Evolutionary conservation across 2,797 vertebrate species (phyloP).

Genomic region (Stomatorhinus walkeri): DNA sequence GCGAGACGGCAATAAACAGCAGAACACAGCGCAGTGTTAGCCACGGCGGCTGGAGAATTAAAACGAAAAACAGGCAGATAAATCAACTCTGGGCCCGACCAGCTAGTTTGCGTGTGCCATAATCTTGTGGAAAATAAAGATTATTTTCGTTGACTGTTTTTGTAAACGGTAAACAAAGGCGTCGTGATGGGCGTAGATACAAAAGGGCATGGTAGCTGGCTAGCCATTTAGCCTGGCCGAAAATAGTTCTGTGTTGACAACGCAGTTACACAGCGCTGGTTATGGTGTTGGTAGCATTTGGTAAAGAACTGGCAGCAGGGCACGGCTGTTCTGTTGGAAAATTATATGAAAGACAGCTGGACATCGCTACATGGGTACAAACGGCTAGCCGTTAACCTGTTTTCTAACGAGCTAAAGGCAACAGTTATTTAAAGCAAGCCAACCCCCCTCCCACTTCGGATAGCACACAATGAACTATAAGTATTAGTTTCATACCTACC

Average conservation of each 20-base stretch:
- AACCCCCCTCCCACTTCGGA: not conserved
- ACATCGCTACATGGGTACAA: not conserved
- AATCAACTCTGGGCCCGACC: not conserved
- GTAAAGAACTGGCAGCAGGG: not conserved
- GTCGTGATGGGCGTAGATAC: slow-evolving; percentile 2
- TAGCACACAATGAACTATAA: not conserved
- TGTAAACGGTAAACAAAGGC: not conserved
- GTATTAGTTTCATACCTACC: not conserved
- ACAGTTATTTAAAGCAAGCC: not conserved
- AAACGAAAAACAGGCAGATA: not conserved
- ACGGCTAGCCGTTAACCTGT: not conserved
- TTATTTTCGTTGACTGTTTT: not conserved
- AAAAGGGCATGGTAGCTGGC: not conserved
- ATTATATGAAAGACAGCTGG: not conserved
- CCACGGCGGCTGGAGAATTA: not conserved
- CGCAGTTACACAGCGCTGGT: not conserved
- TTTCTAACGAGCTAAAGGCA: not conserved
- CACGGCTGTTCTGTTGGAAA: not conserved
- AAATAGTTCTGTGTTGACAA: slow-evolving; percentile 1
- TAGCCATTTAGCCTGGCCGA: not conserved
- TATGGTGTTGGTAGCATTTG: not conserved
- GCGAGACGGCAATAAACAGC: not conserved
- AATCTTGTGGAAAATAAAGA: not conserved
- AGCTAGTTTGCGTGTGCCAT: not conserved
- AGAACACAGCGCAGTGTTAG: not conserved